Conservation (phyloP, 2,888 invertebrate genomes). For the Drosophila niveifrons region DNA sequence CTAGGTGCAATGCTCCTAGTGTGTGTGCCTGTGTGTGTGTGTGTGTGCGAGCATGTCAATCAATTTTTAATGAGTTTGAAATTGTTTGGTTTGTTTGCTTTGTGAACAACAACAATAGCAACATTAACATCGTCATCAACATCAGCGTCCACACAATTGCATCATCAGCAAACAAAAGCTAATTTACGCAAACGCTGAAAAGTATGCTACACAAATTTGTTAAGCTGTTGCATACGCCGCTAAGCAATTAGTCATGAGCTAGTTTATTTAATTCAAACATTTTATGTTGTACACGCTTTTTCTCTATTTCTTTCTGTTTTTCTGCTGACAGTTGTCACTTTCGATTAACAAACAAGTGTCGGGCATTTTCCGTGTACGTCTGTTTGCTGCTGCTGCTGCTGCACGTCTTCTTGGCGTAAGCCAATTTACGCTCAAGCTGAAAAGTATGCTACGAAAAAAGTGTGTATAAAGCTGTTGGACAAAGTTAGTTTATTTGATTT, state of each 20-base stretch:
- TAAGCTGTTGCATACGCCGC: constrained; percentile 5
- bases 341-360: constrained; percentile 4
- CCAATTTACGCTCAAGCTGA: neutral
- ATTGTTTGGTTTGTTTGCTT: constrained; percentile 66
- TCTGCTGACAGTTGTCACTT: constrained; percentile 1
- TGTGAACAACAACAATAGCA: constrained; percentile 10
- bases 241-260: neutral
- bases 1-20: constrained; percentile 32
- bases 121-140: neutral
- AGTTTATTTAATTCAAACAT: neutral
- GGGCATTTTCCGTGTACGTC: too few relatives aligned
- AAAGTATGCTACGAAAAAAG: constrained; percentile 1
- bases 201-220: constrained; percentile 17
- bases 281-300: too few relatives aligned
- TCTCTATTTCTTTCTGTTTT: neutral
- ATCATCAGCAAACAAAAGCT: constrained; percentile 28
- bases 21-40: constrained; percentile 19
- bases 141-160: constrained; percentile 15
- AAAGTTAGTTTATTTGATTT: constrained; percentile 12
- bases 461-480: neutral
- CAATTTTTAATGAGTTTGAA: constrained; percentile 83
- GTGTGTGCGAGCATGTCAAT: constrained; percentile 63
- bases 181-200: constrained; percentile 39
- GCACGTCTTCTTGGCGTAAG: neutral
- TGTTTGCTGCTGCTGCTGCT: too few relatives aligned